Base-by-base conservation (phyloP, 2,888 invertebrate genomes). In the Cetonia aurata region DNA sequence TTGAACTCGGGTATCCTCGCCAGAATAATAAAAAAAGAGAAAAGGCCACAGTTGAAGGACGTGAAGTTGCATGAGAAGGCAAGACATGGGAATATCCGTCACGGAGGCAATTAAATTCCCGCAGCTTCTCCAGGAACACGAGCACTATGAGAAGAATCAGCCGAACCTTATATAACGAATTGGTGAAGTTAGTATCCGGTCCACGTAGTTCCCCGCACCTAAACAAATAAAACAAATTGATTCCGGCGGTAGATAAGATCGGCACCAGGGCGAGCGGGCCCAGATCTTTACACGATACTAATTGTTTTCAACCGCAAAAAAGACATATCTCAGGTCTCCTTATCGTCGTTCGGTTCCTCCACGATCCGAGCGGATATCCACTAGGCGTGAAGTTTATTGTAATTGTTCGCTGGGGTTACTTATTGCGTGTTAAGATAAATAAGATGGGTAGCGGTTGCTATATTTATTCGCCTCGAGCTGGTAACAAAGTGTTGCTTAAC, bases 171-270 rank as follows among this genome's bases (percentile, higher is more conserved):
- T 62, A 62, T 50, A 62, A 62, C 62, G 48, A 62, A 62, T 48
- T 37, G 12, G 25, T 25, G 33, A 50, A 62, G 62, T 62, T 62
- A 62, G 62, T 62, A 62, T 62, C 62, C 62, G 62, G n/a, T 62
- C 33, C 62, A 62, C 62, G 62, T 62, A 62, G 31, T 25, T 46
- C 33, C 50, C 50, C 15, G 25, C 62, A 50, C 62, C 62, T 62
- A 62, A 62, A 62, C 50, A 62, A 62, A 62, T 62, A 62, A 62
- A 62, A 33, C 50, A 62, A 62, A 62, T 62, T 62, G 62, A 62
- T 62, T 62, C 50, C 33, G 62, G 48, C 9, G 37, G 37, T 37
- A 50, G 62, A 62, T 62, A 62, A 31, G 50, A 62, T 37, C 62
- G 13, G 4, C 15, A 15, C 50, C 33, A 15, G 33, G 62, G 25